Conservation (phyloP, 1,140 invertebrate genomes). For the Caenorhabditis brenneri region DNA sequence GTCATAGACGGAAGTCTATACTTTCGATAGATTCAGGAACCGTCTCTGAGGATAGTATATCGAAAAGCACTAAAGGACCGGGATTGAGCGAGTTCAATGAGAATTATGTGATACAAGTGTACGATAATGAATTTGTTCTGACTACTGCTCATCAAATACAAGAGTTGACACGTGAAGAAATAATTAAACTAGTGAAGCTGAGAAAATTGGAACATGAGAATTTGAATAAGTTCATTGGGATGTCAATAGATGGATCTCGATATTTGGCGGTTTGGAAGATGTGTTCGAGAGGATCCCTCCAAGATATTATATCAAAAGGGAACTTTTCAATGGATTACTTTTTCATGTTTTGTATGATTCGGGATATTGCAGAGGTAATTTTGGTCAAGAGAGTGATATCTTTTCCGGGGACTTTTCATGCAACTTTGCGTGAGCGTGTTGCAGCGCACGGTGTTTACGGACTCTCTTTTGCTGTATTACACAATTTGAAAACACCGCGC, state of each 20-base stretch:
- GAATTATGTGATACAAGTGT: background rate
- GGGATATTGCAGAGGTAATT: conserved; percentile 79
- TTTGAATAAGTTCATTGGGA: conserved; percentile 78
- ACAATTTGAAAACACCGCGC: background rate
- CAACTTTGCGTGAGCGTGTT: no score
- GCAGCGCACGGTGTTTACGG: no score
- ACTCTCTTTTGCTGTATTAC: no score
- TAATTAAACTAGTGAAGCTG: conserved; percentile 12
- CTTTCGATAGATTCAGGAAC: conserved; percentile 40
- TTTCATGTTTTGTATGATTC: conserved; percentile 75
- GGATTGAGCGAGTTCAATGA: background rate
- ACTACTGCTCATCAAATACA: conserved; percentile 52
- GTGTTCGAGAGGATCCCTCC: conserved; percentile 80
- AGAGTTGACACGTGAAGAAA: background rate
- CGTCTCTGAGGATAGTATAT: background rate
- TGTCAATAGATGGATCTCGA: conserved; percentile 78
- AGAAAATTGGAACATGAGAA: conserved; percentile 67
- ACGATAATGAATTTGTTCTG: conserved; percentile 53
- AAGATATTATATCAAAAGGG: conserved; percentile 83
- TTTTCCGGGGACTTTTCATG: no score
- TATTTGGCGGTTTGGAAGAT: conserved; percentile 81
- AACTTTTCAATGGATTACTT: conserved; percentile 94
- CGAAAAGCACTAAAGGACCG: background rate
- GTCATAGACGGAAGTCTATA: conserved; percentile 32
- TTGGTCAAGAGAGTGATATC: no score